These are phyloP conservation scores for Shargacucullia verbasci DNA, from an alignment of 2,888 invertebrate species.

Conservation along the genomic window DNA sequence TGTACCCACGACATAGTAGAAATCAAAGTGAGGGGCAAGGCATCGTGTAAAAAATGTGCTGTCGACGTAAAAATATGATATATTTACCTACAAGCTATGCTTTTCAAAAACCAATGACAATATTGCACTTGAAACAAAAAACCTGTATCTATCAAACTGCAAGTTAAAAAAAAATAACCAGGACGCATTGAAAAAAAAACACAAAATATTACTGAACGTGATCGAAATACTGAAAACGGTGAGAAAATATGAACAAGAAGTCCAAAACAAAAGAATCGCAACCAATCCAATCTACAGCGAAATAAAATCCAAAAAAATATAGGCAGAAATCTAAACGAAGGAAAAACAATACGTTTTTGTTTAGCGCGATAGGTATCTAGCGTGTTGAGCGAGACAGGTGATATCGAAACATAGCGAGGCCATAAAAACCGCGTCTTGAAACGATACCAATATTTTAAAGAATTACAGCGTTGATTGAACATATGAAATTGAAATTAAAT, in stretches of 20 bases:
- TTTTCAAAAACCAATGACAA: too few species aligned
- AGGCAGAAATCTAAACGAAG: conserved; percentile 32
- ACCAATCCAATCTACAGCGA: conserved; percentile 44
- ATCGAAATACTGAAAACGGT: conserved; percentile 12
- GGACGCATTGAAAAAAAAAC: neutral
- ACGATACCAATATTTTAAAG: neutral
- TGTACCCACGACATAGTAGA: too few species aligned
- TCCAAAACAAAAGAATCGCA: conserved; percentile 37
- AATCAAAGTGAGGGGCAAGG: too few species aligned
- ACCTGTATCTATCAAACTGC: too few species aligned
- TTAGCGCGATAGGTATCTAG: conserved; percentile 40
- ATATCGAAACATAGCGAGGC: conserved; percentile 39
- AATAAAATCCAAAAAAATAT: conserved; percentile 50
- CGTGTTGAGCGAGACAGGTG: conserved; percentile 48
- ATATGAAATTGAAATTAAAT: too few species aligned
- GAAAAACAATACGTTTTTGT: conserved; percentile 51
- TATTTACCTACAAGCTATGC: too few species aligned
- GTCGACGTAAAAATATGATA: too few species aligned
- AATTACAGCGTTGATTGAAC: too few species aligned
- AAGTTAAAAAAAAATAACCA: too few species aligned
- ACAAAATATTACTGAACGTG: neutral
- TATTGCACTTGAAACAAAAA: too few species aligned
- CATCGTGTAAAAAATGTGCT: too few species aligned
- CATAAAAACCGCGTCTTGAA: conserved; percentile 1
- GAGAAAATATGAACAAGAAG: conserved; percentile 43